Evolutionary conservation across 2,113 vertebrate species (phyloP), one percentile per base, ranked within the genome.

Genomic region (Sinocyclocheilus maitianheensis): DNA sequence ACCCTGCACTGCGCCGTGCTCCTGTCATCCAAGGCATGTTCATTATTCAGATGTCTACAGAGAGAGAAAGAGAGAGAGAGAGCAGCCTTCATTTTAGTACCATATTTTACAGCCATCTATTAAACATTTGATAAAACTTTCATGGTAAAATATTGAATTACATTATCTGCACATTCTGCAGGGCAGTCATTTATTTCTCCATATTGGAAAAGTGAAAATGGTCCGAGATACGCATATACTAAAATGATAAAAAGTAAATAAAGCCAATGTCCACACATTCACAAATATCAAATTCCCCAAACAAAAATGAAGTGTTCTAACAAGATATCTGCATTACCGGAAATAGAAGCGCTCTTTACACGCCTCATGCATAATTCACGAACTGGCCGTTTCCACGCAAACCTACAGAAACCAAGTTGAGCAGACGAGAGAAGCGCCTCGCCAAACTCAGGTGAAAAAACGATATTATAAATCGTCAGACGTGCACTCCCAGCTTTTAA

Each of bases 1-100:
- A 99, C 98, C 95, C 98, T 97, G 95, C 98, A 99, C 95, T 99
- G 98, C 91, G 98, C 98, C 89, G 98, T 99, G 96, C 98, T 99
- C 95, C 98, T 96, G 96, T 99, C 98, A 93, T 99, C 98, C 96
- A 99, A 94, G 92, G 97, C 98, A 92, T 99, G 98, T 95, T 99
- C 98, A 89, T 96, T 97, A 97, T 99, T 99, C 92, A 99, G 98
- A 96, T 99, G 98, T 96, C 98, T 99, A 96, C 87, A 95, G 96
- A 94, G 95, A 71, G 88, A 80, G 88, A 72, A 30, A 81, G 40
- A 65, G 40, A 34, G 18, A 79, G 65, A 46, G 34, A 76, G 22
- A 87, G 74, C 60, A 85, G 84, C 84, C 46, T 85, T 40, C 80
- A 75, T 84, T 86, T 89, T 79, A 83, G 53, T 81, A 81, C 80